These are phyloP conservation scores for Saccostrea glomerata DNA, from an alignment of 1,140 invertebrate genomes.

Conservation along the genomic window DNA sequence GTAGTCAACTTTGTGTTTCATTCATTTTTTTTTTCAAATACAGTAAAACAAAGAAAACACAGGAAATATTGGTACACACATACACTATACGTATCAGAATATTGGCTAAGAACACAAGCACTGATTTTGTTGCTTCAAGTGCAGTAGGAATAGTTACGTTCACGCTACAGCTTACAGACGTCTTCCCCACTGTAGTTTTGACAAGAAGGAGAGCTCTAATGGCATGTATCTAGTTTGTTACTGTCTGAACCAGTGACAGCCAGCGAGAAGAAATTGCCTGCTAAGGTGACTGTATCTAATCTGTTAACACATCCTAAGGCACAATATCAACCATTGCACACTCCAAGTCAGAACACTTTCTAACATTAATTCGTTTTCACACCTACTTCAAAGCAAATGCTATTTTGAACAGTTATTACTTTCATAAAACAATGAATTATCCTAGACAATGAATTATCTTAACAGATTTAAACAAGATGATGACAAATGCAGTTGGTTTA, in stretches of 20 bases:
- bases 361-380: not conserved
- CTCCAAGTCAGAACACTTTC: not conserved
- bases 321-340: slow-evolving; percentile 24
- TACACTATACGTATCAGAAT: not conserved
- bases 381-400: not conserved
- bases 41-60: not conserved
- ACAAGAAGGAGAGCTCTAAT: not conserved
- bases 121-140: not conserved
- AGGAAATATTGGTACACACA: not conserved
- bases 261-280: not conserved
- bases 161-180: not conserved
- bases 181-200: not conserved
- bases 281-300: slow-evolving; percentile 1
- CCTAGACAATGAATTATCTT: not conserved
- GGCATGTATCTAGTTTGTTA: not conserved
- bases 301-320: slow-evolving; percentile 12
- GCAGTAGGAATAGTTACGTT: not conserved
- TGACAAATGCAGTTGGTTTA: not conserved
- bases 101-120: slow-evolving; percentile 12
- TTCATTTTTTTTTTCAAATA: not conserved
- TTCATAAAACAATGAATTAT: not conserved
- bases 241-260: not conserved
- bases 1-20: not conserved
- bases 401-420: not conserved
- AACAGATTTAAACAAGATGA: not conserved